Percentiles rank a stretch among this genome's conserved stretches.
phyloP scores from a whole-genome alignment of 2,113 vertebrate genomes.

The Casuarius casuarius region DNA sequence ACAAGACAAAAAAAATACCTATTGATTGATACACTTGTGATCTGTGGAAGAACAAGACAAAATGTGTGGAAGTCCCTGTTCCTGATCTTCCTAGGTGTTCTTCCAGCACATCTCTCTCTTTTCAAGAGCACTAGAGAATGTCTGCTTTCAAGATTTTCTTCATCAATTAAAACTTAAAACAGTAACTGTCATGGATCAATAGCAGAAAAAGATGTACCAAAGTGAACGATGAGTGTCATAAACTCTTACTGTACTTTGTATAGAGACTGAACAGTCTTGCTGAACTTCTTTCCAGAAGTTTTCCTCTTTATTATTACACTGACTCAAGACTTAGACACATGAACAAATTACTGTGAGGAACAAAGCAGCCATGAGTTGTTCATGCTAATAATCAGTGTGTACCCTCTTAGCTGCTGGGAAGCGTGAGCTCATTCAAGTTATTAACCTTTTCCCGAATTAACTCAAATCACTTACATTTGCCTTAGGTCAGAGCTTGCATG shows the following conservation, averaged over 20 bases:
- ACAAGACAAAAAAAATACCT: background rate
- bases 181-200: background rate
- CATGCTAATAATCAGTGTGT: background rate
- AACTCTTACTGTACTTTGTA: background rate
- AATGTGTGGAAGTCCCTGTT: background rate
- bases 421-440: background rate
- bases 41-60: background rate
- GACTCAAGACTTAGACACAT: background rate
- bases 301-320: background rate
- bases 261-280: background rate
- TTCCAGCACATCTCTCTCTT: background rate
- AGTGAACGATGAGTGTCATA: background rate
- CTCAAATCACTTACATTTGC: background rate
- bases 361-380: background rate
- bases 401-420: background rate
- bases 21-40: background rate
- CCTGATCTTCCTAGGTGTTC: background rate
- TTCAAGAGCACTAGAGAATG: background rate
- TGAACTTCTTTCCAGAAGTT: background rate
- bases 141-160: background rate
- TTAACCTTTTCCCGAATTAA: background rate
- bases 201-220: background rate
- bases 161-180: background rate
- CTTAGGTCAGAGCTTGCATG: background rate
- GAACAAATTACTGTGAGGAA: background rate